Evolutionary conservation across 1,140 invertebrate genomes (phyloP), one percentile per base, ranked within the genome.

Genomic region (Pissodes strobi): DNA sequence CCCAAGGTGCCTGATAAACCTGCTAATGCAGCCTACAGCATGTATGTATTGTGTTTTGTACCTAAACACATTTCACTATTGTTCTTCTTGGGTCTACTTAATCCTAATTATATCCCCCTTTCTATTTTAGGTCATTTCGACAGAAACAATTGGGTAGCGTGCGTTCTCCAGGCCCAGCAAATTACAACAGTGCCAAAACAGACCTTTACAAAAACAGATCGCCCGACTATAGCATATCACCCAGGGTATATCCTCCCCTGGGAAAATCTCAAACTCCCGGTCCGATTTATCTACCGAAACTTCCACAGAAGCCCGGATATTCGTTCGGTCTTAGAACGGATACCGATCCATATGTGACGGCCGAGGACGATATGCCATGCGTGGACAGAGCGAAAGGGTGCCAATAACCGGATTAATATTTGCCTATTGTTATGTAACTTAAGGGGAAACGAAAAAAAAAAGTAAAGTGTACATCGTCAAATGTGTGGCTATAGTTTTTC

Each of bases 141-240:
- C 61, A 68, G 17, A 51, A 64, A 43, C 1, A 62, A 1, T 57
- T 52, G 15, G 55, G 17, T 5, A 22, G 30, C 52, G 64, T 69
- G 48, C 25, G 46, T 12, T 85, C 84, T 0, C 85, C 85, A 2
- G 85, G 85, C 9, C 85, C 85, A 2, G 85, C 84, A 0, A 80
- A 82, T 1, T 87, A 86, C 59, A 72, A 68, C 18, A 69, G 72
- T 15, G 69, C 68, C 0, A 70, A 74, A 25, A 64, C 77, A 2
- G 72, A 71, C 25, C 48, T 69, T 6, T 75, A 78, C 62, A 70
- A 75, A 9, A 71, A 74, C 18, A 70, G 76, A 18, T 55, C 57
- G 8, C 79, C 79, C 6, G 73, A 73, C 2, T 83, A 80, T 63
- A 75, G 79, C 1, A 80, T 82, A 69, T 68, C 72, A 8, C 65